phyloP scores from a whole-genome alignment of 2,113 vertebrate species.

The Corythoichthys haematopterus region DNA sequence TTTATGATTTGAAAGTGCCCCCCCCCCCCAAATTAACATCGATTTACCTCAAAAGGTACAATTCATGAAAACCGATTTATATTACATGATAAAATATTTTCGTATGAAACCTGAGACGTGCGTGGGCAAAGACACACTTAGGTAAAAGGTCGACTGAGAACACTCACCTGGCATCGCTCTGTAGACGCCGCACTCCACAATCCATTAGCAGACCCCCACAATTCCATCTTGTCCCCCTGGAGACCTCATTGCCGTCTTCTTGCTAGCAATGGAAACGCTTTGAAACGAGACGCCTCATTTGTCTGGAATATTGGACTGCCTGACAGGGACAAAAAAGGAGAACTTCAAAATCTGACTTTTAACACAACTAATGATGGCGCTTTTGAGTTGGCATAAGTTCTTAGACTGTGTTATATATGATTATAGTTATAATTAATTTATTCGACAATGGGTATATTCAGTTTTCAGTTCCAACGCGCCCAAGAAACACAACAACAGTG shows the following conservation, averaged over 20 bases:
- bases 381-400: neutral
- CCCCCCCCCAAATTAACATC: no score
- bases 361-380: conserved; percentile 12
- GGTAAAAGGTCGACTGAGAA: neutral
- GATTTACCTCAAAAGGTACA: no score
- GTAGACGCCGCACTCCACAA: conserved; percentile 15
- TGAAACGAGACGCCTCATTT: conserved; percentile 41
- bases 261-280: conserved; percentile 54
- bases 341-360: neutral
- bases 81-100: no score
- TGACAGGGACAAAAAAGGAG: conserved; percentile 21
- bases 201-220: conserved; percentile 55
- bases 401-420: no score
- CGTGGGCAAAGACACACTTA: neutral
- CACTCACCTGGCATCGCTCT: neutral
- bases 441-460: no score
- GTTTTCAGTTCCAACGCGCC: no score
- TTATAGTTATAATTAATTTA: no score
- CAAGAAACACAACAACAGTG: no score
- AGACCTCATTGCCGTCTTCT: conserved; percentile 25
- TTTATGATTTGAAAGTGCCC: no score
- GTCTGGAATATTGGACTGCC: conserved; percentile 32
- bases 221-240: conserved; percentile 53
- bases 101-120: neutral
- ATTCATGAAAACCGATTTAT: no score